Base-by-base conservation (phyloP, 2,113 vertebrate genomes). In the Trinectes maculatus region DNA sequence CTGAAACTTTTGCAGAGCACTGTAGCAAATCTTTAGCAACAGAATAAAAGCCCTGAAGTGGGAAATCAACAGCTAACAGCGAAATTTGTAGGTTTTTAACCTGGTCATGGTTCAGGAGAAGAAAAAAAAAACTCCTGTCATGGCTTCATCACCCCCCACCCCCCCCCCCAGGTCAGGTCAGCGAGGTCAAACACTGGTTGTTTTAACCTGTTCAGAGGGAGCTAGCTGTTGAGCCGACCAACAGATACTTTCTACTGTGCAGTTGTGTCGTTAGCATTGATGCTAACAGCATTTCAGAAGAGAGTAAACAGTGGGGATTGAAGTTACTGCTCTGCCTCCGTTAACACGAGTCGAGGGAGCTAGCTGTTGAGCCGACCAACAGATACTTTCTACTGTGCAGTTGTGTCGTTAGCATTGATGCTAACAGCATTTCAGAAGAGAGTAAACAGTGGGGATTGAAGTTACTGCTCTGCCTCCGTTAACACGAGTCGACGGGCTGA, bases 341-440 rank as follows among this genome's bases (percentile, higher is more conserved):
- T 43, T 33, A 39, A 54, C 43, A 40, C 24, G 6, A 15, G 18
- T 24, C 34, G n/a, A n/a, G n/a, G n/a, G n/a, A 60, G 75, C 77
- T 80, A 82, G 76, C 78, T 73, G 33, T 40, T 61, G 40, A 75
- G 40, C 12, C 56, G 66, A 16, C 56, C 52, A 11, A 59, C n/a
- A 12, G 73, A 59, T 53, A 62, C 60, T 83, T 80, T 76, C 82
- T 31, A 71, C 31, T 62, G 59, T 79, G 71, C 65, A 82, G 46
- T 77, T 65, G 53, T 82, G 62, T 80, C 42, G 83, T 91, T 91
- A 91, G 87, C 89, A 83, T 87, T 1, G 58, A 67, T 84, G 89
- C 89, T 89, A 88, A 89, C 75, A 13, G 36, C 75, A 71, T 82
- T 72, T 66, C 80, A n/a, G 18, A n/a, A 73, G 65, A 79, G 51